Evolutionary conservation across 2,113 vertebrate genomes (phyloP), one percentile per base, ranked within the genome.

Genomic region (Ophthalmolycus amberensis): DNA sequence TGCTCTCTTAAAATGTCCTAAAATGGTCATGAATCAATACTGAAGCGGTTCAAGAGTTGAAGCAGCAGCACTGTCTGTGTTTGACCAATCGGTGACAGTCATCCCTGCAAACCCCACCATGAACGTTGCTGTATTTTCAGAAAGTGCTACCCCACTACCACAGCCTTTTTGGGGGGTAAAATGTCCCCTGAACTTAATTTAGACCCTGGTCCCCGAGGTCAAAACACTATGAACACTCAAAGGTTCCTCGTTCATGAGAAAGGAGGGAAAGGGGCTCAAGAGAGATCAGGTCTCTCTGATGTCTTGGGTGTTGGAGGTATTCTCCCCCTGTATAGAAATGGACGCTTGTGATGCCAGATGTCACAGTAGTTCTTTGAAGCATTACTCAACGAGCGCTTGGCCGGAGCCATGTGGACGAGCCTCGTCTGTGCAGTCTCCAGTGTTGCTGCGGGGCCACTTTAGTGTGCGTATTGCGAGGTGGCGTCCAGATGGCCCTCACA

Each of bases 401-500:
- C 70, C 78, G 20, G 56, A 88, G 46, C 71, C 77, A 70, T 68
- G 79, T 77, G 80, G 82, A 79, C 56, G n/a, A 34, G 32, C n/a
- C 74, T 83, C 22, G 68, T 78, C 83, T 74, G 15, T 74, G 75
- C 70, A 63, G 64, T 63, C 78, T 75, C 25, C 50, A 76, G 77
- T 69, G 79, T 71, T 56, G 79, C 71, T 75, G 56, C 69, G 8
- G 8, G 15, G 50, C 3, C 8, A 52, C 50, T 4, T 27, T 25
- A 27, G 54, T 58, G 54, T 58, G 54, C 4, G 54, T 27, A 6
- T 66, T 84, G 79, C 18, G 69, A 76, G 71, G 66, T 76, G 80
- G 58, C 0, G 85, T 88, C 93, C 95, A 96, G 94, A 96, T 96
- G 96, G 96, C 87, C 87, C 77, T 94, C 93, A 89, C 96, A 97